These are phyloP conservation scores for Nyctibius bracteatus DNA, from an alignment of 2,113 vertebrate species.

Conservation along the genomic window DNA sequence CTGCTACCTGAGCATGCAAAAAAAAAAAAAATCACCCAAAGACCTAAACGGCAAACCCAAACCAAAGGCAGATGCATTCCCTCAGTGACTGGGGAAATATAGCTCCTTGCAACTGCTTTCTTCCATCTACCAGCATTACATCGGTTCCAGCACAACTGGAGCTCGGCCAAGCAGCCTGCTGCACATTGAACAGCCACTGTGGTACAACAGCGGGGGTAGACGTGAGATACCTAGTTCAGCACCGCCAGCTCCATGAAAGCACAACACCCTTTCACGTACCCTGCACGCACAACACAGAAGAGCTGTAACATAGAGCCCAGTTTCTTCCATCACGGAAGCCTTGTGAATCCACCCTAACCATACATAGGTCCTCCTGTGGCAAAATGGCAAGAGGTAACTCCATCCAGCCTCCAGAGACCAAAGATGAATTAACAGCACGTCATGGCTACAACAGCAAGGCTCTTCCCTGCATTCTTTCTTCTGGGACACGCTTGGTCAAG, in stretches of 20 bases:
- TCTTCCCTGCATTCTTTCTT: background rate
- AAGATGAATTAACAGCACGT: background rate
- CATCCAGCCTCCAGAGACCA: background rate
- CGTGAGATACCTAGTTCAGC: background rate
- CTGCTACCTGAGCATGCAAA: background rate
- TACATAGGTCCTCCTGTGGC: background rate
- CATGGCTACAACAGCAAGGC: background rate
- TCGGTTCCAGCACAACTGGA: background rate
- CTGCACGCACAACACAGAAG: background rate
- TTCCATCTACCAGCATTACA: background rate
- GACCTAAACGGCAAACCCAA: background rate
- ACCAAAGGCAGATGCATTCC: background rate
- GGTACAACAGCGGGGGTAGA: background rate
- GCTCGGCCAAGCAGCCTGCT: background rate
- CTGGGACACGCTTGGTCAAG: background rate
- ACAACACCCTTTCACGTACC: accelerated
- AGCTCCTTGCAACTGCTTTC: background rate
- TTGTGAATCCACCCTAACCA: background rate
- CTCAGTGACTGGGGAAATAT: background rate
- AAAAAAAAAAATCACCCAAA: background rate
- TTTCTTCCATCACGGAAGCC: background rate
- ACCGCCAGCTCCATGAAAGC: background rate
- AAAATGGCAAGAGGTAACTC: background rate
- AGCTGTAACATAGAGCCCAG: background rate
- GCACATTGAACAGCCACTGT: background rate